Evolutionary conservation across 2,797 vertebrate genomes (phyloP), one percentile per base, ranked within the genome.

Genomic region (Myotis planiceps): DNA sequence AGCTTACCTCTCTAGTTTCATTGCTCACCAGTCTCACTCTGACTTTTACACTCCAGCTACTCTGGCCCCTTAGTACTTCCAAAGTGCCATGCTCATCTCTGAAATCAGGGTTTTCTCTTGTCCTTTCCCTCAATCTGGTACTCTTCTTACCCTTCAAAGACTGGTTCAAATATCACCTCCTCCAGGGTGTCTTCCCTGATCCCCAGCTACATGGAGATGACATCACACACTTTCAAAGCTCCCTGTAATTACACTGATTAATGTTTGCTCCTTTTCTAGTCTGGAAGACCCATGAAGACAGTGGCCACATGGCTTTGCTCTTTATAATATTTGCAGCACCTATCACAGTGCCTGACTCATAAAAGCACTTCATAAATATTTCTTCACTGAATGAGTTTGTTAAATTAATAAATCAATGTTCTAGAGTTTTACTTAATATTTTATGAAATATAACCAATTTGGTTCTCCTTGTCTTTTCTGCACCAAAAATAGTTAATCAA

Each of bases 341-440:
- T 29, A 58, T 8, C 15, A 1, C 18, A 55, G 53, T 37, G 18
- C 37, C 13, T 15, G 39, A 60, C 19, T 86, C 75, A 84, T 23
- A 10, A 72, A 87, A 91, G 29, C 6, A 16, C 21, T 90, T 88
- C 60, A 51, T 87, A 74, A 87, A 72, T 47, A 90, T 84, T 68
- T 94, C 72, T 49, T 82, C 55, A 69, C 29, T 86, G 75, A 79
- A 58, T 76, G 8, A 85, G 68, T 32, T 16, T 80, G 87, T 78
- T 51, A 84, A 87, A 63, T 53, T 53, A 72, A 65, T 53, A 65
- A 34, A 87, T 53, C 34, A 9, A 81, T 51, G 4, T 45, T 65
- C 68, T 65, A 49, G 81, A 85, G 32, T 63, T 90, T 88, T 96
- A 39, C 65, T 86, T 96, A 58, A 51, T 68, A 74, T 75, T 91